Conservation (phyloP, 1,140 invertebrate species). For the Lordiphosa mommai region DNA sequence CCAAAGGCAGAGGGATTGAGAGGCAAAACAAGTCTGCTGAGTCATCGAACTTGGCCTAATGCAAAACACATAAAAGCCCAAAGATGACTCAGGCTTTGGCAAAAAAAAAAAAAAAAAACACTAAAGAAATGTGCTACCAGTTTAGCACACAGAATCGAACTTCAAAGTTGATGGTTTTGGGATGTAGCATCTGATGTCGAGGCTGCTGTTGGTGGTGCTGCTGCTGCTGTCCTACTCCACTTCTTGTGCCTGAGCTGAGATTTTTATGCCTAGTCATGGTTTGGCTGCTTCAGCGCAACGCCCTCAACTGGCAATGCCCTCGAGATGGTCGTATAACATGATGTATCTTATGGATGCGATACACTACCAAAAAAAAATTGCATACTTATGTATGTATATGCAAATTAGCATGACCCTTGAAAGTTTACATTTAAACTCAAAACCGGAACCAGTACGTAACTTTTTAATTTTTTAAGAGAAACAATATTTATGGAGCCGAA, state of each 20-base stretch:
- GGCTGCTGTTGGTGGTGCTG: constrained; percentile 12
- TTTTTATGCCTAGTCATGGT: constrained; percentile 63
- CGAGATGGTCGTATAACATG: constrained; percentile 24
- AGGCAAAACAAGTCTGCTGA: constrained; percentile 57
- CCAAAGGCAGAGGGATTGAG: constrained; percentile 17
- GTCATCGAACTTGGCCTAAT: constrained; percentile 75
- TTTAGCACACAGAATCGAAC: constrained; percentile 40
- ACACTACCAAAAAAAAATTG: constrained; percentile 35
- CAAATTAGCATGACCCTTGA: too few species aligned
- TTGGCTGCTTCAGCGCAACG: constrained; percentile 40
- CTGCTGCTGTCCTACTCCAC: constrained; percentile 40
- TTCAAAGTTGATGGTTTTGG: constrained; percentile 20
- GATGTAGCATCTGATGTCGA: constrained; percentile 10
- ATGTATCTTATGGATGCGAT: constrained; percentile 52
- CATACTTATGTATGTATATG: constrained; percentile 12
- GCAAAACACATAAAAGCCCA: constrained; percentile 51
- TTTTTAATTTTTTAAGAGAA: too few species aligned
- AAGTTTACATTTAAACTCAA: not conserved
- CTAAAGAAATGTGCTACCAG: constrained; percentile 61
- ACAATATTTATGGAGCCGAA: too few species aligned
- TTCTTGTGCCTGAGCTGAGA: constrained; percentile 31
- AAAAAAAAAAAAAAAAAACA: constrained; percentile 21
- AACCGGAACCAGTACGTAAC: too few species aligned
- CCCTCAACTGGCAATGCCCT: constrained; percentile 60
- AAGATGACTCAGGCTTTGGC: constrained; percentile 58